Evolutionary conservation across 2,113 vertebrate species (phyloP).

Genomic region (Apeltes quadracus): DNA sequence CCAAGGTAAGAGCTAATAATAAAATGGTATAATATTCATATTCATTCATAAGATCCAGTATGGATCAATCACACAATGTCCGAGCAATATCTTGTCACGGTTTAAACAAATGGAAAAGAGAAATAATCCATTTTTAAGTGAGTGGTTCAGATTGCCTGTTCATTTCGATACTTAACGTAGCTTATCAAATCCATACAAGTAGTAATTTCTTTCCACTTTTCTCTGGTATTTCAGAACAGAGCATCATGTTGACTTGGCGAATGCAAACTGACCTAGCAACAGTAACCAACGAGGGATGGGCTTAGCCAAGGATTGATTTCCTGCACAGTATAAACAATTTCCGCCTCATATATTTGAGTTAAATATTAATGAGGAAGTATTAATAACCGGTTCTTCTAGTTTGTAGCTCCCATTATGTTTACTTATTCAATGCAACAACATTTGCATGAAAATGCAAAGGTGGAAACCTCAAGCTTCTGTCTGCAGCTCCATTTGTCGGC

Average conservation of each 20-base stretch:
- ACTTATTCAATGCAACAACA: neutral
- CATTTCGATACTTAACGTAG: neutral
- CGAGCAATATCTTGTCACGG: neutral
- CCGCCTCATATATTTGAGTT: conserved; percentile 1
- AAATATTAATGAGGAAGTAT: neutral
- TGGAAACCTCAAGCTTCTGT: conserved; percentile 16
- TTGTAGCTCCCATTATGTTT: neutral
- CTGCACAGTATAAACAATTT: neutral
- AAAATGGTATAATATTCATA: too few species aligned
- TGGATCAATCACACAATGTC: neutral
- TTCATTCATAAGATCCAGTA: neutral
- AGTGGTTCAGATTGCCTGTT: neutral
- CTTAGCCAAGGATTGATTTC: neutral
- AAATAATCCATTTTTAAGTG: neutral
- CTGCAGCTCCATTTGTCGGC: conserved; percentile 20
- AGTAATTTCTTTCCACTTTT: neutral
- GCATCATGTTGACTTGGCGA: neutral
- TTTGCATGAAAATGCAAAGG: conserved; percentile 40
- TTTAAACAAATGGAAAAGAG: neutral
- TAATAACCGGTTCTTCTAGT: conserved; percentile 9
- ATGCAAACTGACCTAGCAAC: neutral
- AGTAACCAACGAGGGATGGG: neutral
- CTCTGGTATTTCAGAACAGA: neutral
- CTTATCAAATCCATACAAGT: neutral
- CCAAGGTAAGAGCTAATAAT: neutral